Evolutionary conservation across 2,113 vertebrate genomes (phyloP).

Genomic region (Stictonetta naevosa): DNA sequence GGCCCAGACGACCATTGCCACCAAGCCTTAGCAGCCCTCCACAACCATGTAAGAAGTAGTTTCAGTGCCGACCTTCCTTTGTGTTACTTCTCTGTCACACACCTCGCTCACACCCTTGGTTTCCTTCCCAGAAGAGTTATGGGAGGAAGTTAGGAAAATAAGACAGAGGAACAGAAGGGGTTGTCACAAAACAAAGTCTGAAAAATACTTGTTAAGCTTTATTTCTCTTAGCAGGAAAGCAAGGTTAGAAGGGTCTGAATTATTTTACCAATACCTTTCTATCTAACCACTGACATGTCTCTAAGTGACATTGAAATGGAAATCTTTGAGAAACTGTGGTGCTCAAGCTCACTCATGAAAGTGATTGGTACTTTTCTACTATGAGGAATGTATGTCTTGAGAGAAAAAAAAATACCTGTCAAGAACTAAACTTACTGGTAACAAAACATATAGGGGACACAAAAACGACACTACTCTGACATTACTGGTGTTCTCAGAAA

Average conservation of each 20-base stretch:
- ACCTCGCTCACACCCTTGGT: not conserved
- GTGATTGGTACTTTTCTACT: not conserved
- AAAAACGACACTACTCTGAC: not conserved
- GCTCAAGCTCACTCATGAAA: not conserved
- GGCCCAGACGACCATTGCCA: not conserved
- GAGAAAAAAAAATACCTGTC: not conserved
- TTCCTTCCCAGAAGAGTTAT: not conserved
- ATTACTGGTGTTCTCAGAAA: not conserved
- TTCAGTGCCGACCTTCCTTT: not conserved
- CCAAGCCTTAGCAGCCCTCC: not conserved
- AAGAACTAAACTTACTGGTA: not conserved
- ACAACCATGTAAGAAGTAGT: not conserved
- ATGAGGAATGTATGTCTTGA: not conserved
- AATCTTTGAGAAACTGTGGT: not conserved
- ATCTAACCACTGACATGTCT: not conserved
- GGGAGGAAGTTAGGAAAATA: not conserved
- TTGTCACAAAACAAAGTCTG: not conserved
- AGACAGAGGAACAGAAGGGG: fast-evolving
- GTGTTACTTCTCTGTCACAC: not conserved
- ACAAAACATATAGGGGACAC: not conserved
- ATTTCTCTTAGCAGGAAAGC: not conserved
- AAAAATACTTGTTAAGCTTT: not conserved
- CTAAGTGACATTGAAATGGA: not conserved
- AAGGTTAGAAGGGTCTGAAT: not conserved
- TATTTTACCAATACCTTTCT: not conserved